A percentile compares a stretch with the other conserved stretches of the same genome.
Evolutionary conservation across 2,113 vertebrate species (phyloP).

Genomic region (Tragulus kanchil): DNA sequence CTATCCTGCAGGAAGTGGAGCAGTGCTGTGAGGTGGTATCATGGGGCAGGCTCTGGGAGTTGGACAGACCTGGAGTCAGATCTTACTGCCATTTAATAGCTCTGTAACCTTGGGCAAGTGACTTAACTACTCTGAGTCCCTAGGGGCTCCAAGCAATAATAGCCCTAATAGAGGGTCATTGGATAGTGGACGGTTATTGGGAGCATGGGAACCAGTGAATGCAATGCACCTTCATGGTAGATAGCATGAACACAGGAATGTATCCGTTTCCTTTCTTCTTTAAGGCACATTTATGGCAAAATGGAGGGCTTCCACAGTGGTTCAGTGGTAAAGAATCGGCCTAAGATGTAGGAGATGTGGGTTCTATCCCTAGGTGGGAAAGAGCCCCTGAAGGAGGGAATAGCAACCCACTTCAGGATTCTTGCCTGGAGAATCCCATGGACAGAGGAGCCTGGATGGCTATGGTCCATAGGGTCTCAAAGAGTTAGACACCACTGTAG

Average conservation of each 20-base stretch:
- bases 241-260: background rate
- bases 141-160: background rate
- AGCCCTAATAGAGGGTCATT: background rate
- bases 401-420: no score
- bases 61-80: conserved; percentile 1
- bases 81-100: background rate
- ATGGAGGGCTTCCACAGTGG: background rate
- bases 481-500: no score
- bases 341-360: no score
- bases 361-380: no score
- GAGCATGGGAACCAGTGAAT: conserved; percentile 47
- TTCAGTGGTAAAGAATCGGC: no score
- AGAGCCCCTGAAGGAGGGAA: no score
- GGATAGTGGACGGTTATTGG: background rate
- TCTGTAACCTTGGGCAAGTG: conserved; percentile 22
- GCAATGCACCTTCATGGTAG: background rate
- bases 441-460: no score
- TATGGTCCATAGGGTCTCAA: no score
- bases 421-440: no score
- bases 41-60: background rate
- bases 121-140: conserved; percentile 30
- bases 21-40: background rate
- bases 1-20: background rate
- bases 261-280: background rate
- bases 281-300: conserved; percentile 6